Conservation (phyloP, 2,797 vertebrate genomes). For the Melopsittacus undulatus region DNA sequence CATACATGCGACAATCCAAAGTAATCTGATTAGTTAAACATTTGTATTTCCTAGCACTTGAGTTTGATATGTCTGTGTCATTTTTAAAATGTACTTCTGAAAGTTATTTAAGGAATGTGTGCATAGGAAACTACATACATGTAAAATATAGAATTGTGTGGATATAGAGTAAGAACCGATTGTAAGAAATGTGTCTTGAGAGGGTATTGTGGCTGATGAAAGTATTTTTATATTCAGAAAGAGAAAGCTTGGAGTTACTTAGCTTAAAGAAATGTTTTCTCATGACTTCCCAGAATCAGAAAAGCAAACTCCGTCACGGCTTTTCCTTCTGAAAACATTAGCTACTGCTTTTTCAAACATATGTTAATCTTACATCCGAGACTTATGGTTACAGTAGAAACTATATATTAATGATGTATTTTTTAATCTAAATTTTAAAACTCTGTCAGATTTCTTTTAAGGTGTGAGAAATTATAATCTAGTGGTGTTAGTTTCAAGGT, state of each 20-base stretch:
- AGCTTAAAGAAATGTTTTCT: conserved; percentile 59
- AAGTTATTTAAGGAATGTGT: neutral
- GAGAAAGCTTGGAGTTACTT: conserved; percentile 55
- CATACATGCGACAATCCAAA: neutral
- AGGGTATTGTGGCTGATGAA: neutral
- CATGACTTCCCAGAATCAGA: neutral
- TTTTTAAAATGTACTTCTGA: neutral
- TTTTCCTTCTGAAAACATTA: conserved; percentile 57
- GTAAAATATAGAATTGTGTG: neutral
- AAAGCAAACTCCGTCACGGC: neutral
- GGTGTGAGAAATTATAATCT: neutral
- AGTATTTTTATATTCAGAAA: neutral
- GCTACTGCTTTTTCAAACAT: conserved; percentile 44
- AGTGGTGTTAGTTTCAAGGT: neutral
- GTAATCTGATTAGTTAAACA: neutral
- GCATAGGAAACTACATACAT: neutral
- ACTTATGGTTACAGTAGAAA: conserved; percentile 51
- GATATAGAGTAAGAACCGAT: neutral
- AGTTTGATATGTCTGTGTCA: rapidly evolving
- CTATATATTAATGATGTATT: conserved; percentile 46
- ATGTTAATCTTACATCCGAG: conserved; percentile 39
- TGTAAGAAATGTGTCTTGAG: neutral
- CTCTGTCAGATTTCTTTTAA: conserved; percentile 46
- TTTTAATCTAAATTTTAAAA: conserved; percentile 36
- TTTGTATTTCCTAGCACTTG: neutral